These are phyloP conservation scores for Rhyacophila evoluta DNA, from an alignment of 2,888 invertebrate genomes.

Conservation along the genomic window DNA sequence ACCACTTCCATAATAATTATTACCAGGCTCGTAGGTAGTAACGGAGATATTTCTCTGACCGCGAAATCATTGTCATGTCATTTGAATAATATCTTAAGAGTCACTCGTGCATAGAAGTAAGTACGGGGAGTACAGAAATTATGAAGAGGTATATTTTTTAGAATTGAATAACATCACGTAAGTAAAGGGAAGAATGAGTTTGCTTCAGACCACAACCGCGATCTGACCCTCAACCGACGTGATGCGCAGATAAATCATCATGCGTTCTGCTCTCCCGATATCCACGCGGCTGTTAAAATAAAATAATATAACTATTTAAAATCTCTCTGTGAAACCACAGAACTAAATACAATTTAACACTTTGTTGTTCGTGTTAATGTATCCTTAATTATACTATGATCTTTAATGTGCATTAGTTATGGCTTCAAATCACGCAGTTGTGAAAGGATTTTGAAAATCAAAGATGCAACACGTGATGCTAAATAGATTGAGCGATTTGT, in stretches of 20 bases:
- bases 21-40: not conserved
- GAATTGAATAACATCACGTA: constrained; percentile 46
- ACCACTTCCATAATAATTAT: not conserved
- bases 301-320: constrained; percentile 32
- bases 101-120: constrained; percentile 35
- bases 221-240: constrained; percentile 43
- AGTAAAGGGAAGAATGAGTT: constrained; percentile 10
- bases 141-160: constrained; percentile 23
- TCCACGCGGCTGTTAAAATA: constrained; percentile 15
- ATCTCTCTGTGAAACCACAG: too few relatives aligned
- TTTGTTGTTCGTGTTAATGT: too few relatives aligned
- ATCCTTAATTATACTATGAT: too few relatives aligned
- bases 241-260: constrained; percentile 33
- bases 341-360: too few relatives aligned
- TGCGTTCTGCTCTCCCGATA: constrained; percentile 36
- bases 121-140: constrained; percentile 1
- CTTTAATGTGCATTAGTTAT: too few relatives aligned
- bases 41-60: not conserved
- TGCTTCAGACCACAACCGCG: constrained; percentile 48
- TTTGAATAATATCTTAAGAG: constrained; percentile 29
- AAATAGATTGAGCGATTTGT: too few relatives aligned
- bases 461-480: too few relatives aligned
- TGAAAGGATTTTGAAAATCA: too few relatives aligned
- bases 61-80: constrained; percentile 31
- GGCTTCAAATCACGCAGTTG: too few relatives aligned